Evolutionary conservation across 30 jellyfish, hydroid and myxozoan genomes (phyloP).

Genomic region (Turritopsis dohrnii): DNA sequence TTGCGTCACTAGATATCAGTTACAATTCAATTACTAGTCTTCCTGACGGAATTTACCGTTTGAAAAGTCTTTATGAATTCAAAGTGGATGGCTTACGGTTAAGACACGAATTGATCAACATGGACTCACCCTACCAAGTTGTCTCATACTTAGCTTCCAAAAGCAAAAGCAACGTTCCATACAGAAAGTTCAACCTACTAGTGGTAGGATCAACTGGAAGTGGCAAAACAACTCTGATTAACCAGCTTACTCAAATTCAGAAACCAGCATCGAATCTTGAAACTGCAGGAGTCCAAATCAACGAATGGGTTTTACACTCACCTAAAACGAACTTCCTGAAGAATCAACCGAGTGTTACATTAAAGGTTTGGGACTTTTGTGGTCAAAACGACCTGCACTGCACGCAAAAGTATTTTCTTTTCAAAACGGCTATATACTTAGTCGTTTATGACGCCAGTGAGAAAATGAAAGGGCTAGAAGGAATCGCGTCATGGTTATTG

Average conservation of each 20-base stretch:
- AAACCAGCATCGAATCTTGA: constrained; percentile 52
- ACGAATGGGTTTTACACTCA: constrained; percentile 61
- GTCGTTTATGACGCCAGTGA: constrained; percentile 87
- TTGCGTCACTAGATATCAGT: constrained; percentile 56
- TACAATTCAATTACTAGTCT: constrained; percentile 40
- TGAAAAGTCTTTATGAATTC: constrained; percentile 47
- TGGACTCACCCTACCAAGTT: constrained; percentile 57
- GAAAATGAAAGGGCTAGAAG: constrained; percentile 65
- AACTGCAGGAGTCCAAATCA: constrained; percentile 79
- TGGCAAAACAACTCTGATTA: constrained; percentile 73
- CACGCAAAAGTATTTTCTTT: constrained; percentile 79
- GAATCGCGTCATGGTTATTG: constrained; percentile 89
- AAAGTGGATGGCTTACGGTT: constrained; percentile 55
- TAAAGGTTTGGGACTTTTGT: constrained; percentile 91
- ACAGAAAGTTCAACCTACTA: constrained; percentile 77
- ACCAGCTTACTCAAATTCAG: constrained; percentile 57
- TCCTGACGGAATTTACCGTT: constrained; percentile 80
- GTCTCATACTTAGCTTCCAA: constrained; percentile 58
- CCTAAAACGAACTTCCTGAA: constrained; percentile 34
- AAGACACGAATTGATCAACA: constrained; percentile 49
- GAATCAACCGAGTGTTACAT: constrained; percentile 33
- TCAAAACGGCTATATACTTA: constrained; percentile 76
- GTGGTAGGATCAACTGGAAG: constrained; percentile 82
- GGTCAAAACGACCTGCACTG: constrained; percentile 93
- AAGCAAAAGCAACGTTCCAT: constrained; percentile 67